These are phyloP conservation scores for Piprites chloris DNA, from an alignment of 2,113 vertebrate genomes.

Conservation along the genomic window DNA sequence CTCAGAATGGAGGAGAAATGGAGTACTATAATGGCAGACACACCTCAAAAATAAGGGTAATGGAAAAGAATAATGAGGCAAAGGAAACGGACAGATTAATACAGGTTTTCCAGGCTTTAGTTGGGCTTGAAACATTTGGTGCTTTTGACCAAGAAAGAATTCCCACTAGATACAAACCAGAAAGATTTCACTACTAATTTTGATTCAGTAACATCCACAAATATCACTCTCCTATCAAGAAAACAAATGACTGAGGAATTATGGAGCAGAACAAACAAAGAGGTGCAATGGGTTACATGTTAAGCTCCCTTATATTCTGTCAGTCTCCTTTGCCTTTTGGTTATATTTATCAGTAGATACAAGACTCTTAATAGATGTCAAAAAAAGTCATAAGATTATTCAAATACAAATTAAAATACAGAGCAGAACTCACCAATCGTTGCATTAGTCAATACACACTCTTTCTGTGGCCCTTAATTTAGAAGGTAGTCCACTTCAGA, in stretches of 20 bases:
- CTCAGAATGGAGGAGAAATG: neutral
- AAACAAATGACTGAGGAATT: neutral
- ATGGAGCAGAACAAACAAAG: neutral
- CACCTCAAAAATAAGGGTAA: neutral
- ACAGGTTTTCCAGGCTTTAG: neutral
- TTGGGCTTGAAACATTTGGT: neutral
- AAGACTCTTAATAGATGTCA: neutral
- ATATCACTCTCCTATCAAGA: neutral
- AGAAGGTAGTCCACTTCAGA: neutral
- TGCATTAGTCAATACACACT: neutral
- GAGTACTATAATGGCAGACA: neutral
- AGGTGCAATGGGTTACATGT: neutral
- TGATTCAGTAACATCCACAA: neutral
- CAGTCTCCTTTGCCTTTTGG: neutral
- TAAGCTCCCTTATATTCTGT: neutral
- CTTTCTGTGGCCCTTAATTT: neutral
- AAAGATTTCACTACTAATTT: conserved; percentile 1
- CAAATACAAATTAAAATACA: neutral
- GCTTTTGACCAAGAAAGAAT: neutral
- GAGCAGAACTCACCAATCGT: accelerated
- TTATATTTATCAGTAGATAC: neutral
- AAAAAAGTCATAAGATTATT: neutral
- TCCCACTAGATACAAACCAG: neutral
- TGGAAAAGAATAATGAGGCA: neutral
- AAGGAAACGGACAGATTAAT: neutral